These are phyloP conservation scores for Halesus radiatus DNA, from an alignment of 1,140 invertebrate species.

Conservation along the genomic window DNA sequence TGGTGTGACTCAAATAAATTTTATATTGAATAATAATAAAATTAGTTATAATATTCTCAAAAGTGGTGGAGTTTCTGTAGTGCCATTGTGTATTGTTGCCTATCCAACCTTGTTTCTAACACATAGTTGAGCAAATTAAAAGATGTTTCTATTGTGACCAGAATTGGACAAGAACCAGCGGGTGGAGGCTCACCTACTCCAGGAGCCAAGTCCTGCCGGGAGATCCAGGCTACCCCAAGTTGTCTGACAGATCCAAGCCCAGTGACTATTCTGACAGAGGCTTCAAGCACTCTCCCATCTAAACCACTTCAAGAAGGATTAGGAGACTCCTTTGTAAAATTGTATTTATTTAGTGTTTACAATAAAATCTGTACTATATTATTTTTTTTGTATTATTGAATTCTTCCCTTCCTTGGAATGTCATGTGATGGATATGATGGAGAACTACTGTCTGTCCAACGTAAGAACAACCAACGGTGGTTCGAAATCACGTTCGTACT, in stretches of 20 bases:
- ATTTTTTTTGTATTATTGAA: neutral
- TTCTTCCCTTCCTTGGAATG: neutral
- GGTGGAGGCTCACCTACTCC: slow-evolving; percentile 73
- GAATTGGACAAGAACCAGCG: slow-evolving; percentile 81
- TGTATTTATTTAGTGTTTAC: slow-evolving; percentile 25
- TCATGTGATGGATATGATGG: too few species aligned
- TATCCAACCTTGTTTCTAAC: neutral
- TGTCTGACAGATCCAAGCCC: slow-evolving; percentile 70
- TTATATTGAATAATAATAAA: neutral
- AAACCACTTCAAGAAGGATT: slow-evolving; percentile 45
- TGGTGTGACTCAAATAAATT: neutral
- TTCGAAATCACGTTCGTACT: too few species aligned
- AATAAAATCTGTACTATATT: slow-evolving; percentile 39
- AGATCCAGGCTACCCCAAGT: slow-evolving; percentile 75
- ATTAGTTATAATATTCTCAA: neutral
- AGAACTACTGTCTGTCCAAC: too few species aligned
- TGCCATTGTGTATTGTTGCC: too few species aligned
- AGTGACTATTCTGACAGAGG: slow-evolving; percentile 77
- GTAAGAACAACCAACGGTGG: too few species aligned
- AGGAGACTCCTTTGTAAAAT: neutral
- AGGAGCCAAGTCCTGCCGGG: slow-evolving; percentile 73
- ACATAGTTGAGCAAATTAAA: neutral
- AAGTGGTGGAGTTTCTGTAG: too few species aligned
- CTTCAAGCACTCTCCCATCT: slow-evolving; percentile 76
- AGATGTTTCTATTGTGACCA: slow-evolving; percentile 59